Base-by-base conservation (phyloP, 2,888 invertebrate species). In the Deroplatys truncata region DNA sequence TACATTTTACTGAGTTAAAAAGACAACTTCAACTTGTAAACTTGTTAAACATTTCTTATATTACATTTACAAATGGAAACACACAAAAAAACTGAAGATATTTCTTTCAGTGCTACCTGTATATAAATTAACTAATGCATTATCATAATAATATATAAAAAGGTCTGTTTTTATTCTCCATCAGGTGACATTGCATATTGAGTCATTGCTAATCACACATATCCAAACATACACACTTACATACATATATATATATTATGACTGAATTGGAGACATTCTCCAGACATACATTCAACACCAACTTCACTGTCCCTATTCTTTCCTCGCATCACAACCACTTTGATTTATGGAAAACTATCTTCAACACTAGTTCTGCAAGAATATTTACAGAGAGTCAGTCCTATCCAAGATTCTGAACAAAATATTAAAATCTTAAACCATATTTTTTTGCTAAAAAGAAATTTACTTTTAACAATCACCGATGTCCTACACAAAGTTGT, bases 11-110 rank as follows among this genome's bases (percentile, higher is more conserved):
- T 13, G 43, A 43, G 43, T 43, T 43, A 43, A 43, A 43, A 25
- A 72, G 5, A 72, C 56, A 56, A 49, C 16, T 56, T 85, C 49
- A 89, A 89, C 84, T 88, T 88, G 88, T 31, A 72, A 82, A 85
- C 35, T 88, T 90, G 90, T 90, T 90, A 90, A 90, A 90, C 89
- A 90, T 90, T 90, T 90, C 86, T 90, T 90, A 89, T 89, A 90
- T 89, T 90, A 90, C 90, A 90, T 90, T 90, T 90, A 90, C 90
- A 90, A 90, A 90, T 89, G 88, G 89, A 90, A 89, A 90, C 90
- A 90, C 90, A 90, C 90, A 88, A 43, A 89, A 88, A 89, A 72
- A 72, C 10, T 88, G 49, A 88, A 90, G 84, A 89, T 84, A 87
- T 84, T 84, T 88, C 84, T 88, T 72, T 43, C 82, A 88, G 86